Evolutionary conservation across 2,888 invertebrate genomes (phyloP).

Genomic region (Trachelus troglodyta): DNA sequence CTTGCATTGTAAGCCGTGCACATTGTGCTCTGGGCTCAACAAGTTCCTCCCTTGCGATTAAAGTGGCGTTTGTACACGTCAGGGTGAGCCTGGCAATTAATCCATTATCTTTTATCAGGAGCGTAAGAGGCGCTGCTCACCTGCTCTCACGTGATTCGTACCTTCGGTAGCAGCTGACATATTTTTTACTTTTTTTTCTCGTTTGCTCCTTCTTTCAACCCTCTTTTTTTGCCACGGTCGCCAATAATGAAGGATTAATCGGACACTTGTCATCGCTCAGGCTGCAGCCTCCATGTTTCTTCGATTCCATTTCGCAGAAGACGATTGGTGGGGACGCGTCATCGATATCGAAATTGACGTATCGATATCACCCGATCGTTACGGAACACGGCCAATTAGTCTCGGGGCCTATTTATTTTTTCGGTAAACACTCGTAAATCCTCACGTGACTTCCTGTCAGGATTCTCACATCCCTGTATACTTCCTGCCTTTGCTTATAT

Average conservation of each 20-base stretch:
- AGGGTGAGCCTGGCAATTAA: slow-evolving; percentile 1
- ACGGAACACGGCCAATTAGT: slow-evolving; percentile 46
- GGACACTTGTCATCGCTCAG: slow-evolving; percentile 49
- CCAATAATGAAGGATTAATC: slow-evolving; percentile 56
- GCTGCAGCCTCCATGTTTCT: slow-evolving; percentile 35
- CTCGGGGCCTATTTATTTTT: slow-evolving; percentile 43
- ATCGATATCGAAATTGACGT: slow-evolving; percentile 44
- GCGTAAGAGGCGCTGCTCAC: slow-evolving; percentile 1
- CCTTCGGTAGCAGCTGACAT: slow-evolving; percentile 37
- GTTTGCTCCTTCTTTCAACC: background rate
- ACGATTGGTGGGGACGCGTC: slow-evolving; percentile 17
- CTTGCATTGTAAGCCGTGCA: slow-evolving; percentile 32
- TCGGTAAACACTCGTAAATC: slow-evolving; percentile 48
- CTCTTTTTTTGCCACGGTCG: background rate
- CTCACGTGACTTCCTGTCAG: slow-evolving; percentile 31
- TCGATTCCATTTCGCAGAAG: slow-evolving; percentile 26
- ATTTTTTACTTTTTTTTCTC: slow-evolving; percentile 41
- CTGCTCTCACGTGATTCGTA: slow-evolving; percentile 3
- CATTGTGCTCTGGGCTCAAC: slow-evolving; percentile 33
- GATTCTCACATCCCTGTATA: slow-evolving; percentile 23
- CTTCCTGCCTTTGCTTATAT: background rate
- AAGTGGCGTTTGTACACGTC: slow-evolving; percentile 9
- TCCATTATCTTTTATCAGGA: slow-evolving; percentile 10
- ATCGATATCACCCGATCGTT: slow-evolving; percentile 33
- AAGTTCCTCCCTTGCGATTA: slow-evolving; percentile 33